phyloP scores from a whole-genome alignment of 2,113 vertebrate species.

The Malurus cyaneus region DNA sequence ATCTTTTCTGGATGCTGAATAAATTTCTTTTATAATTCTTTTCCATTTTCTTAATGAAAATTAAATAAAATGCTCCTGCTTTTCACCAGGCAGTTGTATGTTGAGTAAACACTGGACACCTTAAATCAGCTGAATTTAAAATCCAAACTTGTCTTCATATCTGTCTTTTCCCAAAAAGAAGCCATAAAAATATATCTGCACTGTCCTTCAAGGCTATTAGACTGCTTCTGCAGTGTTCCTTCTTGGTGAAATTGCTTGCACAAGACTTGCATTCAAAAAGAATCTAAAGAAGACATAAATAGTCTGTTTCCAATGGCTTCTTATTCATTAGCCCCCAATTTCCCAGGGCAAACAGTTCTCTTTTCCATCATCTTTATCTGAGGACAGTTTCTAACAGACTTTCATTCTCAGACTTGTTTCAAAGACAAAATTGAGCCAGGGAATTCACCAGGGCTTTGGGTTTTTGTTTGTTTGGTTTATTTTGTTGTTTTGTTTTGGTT shows the following conservation, averaged over 20 bases:
- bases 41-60: neutral
- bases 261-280: slow-evolving; percentile 11
- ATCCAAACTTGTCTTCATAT: neutral
- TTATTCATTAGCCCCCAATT: neutral
- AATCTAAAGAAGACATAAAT: neutral
- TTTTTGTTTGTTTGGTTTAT: neutral
- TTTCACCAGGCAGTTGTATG: neutral
- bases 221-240: neutral
- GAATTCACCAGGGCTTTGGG: neutral
- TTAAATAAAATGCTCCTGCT: neutral
- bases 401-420: neutral
- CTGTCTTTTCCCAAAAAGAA: neutral
- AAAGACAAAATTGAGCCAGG: neutral
- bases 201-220: neutral
- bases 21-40: neutral
- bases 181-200: neutral
- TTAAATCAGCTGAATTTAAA: neutral
- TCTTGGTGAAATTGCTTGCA: neutral
- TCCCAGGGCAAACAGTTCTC: neutral
- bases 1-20: neutral
- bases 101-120: neutral
- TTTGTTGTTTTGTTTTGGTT: neutral
- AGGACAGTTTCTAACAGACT: neutral
- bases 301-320: neutral
- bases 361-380: neutral